Conservation (phyloP, 2,797 vertebrate species). For the Acomys russatus region DNA sequence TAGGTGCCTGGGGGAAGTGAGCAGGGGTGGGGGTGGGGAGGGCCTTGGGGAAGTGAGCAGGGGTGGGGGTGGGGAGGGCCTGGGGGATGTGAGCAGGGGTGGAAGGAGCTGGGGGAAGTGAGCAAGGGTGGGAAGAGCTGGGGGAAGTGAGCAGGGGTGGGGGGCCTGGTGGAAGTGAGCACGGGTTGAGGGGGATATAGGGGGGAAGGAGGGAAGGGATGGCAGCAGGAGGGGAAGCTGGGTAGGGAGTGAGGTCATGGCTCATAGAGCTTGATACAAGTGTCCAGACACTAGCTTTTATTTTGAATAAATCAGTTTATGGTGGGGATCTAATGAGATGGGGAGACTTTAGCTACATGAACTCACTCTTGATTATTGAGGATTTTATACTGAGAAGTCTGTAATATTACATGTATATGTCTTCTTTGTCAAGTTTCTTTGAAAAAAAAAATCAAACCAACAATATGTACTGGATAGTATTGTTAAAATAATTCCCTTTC, state of each 20-base stretch:
- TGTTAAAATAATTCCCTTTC: not conserved
- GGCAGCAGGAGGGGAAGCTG: not conserved
- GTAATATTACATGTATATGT: not conserved
- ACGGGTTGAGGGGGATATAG: not conserved
- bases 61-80: too few species aligned
- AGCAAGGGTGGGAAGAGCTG: not conserved
- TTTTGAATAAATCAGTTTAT: not conserved
- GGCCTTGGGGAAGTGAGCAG: too few species aligned
- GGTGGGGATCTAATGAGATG: not conserved
- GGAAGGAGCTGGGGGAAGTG: too few species aligned
- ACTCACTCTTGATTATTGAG: not conserved
- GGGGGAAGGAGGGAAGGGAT: not conserved
- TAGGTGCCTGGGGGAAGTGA: not conserved
- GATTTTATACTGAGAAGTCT: not conserved
- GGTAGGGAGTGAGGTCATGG: not conserved
- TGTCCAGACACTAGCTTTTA: not conserved
- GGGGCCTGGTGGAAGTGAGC: not conserved
- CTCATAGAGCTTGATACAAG: not conserved
- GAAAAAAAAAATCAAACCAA: not conserved
- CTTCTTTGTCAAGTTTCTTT: slow-evolving; percentile 17
- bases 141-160: not conserved
- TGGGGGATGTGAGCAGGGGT: not conserved
- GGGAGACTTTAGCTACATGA: slow-evolving; percentile 13
- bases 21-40: too few species aligned
- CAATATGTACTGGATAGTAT: not conserved